A percentile compares a stretch with the other conserved stretches of the same genome.
Conservation (phyloP, 2,797 vertebrate species). For the Cephalopachus bancanus region DNA sequence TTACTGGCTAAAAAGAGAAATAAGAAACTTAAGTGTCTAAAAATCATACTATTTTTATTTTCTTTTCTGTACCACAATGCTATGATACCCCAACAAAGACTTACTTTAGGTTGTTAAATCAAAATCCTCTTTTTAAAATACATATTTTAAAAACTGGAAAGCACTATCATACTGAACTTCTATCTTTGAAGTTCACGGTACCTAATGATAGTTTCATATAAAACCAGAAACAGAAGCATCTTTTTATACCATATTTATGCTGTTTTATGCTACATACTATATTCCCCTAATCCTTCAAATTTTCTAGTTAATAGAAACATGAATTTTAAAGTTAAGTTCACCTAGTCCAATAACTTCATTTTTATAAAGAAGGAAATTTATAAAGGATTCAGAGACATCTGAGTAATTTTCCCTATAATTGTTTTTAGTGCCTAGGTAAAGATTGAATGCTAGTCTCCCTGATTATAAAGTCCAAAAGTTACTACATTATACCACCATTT, state of each 20-base stretch:
- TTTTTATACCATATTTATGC: background rate
- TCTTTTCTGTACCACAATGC: background rate
- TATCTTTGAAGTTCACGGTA: background rate
- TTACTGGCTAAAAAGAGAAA: constrained; percentile 45
- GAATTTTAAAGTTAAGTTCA: constrained; percentile 1
- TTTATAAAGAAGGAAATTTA: constrained; percentile 4
- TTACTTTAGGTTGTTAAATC: background rate
- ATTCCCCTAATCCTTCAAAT: background rate
- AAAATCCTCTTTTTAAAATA: background rate
- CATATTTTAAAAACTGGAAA: background rate
- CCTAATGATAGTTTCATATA: background rate
- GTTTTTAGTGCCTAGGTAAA: background rate
- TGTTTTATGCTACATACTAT: background rate
- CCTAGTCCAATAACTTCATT: background rate
- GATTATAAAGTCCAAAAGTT: background rate
- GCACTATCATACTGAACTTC: background rate
- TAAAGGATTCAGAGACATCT: background rate
- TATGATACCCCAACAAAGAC: background rate
- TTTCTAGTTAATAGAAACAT: constrained; percentile 9
- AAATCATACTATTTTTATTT: background rate
- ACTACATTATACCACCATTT: background rate
- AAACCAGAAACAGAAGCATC: background rate
- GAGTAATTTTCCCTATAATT: background rate
- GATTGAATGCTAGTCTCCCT: background rate
- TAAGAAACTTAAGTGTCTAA: background rate